A percentile compares a stretch with the other conserved stretches of the same genome.
Evolutionary conservation across 2,888 invertebrate genomes (phyloP).

Genomic region (Sepioteuthis lessoniana): DNA sequence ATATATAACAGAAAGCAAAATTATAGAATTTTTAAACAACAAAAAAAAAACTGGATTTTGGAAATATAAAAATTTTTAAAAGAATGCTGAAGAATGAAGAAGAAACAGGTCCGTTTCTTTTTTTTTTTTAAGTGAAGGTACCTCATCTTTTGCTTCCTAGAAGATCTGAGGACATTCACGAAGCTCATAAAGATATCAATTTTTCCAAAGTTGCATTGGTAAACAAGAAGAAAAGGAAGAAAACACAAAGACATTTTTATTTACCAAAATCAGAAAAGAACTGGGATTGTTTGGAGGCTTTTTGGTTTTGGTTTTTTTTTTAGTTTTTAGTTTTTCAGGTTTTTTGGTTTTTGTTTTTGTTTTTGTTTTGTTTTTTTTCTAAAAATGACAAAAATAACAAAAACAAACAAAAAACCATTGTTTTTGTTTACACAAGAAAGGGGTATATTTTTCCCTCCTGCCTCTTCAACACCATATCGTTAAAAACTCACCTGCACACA

Average conservation of each 20-base stretch:
- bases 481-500: neutral
- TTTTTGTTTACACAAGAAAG: neutral
- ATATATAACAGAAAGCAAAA: neutral
- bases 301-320: no score
- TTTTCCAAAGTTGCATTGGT: neutral
- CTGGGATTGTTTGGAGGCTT: no score
- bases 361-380: no score
- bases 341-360: no score
- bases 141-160: neutral
- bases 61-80: neutral
- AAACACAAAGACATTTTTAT: neutral
- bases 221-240: neutral
- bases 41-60: neutral
- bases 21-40: neutral
- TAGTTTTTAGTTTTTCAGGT: no score
- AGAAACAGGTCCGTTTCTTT: neutral
- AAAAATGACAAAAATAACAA: neutral
- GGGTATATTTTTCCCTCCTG: neutral
- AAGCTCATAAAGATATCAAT: neutral
- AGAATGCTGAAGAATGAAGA: neutral
- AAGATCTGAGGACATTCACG: neutral
- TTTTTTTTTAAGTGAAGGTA: neutral
- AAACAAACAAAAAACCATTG: neutral
- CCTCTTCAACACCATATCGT: neutral
- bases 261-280: no score